Evolutionary conservation across 1,140 invertebrate genomes (phyloP), one percentile per base, ranked within the genome.

Genomic region (Heliconius congener): DNA sequence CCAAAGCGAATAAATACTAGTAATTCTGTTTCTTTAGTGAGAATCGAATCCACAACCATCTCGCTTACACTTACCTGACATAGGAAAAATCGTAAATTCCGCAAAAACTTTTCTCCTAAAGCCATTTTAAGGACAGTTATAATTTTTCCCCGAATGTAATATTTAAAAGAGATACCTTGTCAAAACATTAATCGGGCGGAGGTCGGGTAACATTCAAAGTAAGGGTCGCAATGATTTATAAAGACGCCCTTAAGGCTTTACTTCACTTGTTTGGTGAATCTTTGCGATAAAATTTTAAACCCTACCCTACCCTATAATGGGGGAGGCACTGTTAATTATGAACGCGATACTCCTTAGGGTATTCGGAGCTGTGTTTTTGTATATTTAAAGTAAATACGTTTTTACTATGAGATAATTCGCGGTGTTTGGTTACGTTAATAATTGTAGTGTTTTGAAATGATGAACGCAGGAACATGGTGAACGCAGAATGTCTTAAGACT

Each of bases 111-210:
- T 19, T 19, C 42, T 13, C 42, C 42, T 4, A 16, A 46, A 52
- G 42, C 50, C 50, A 57, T 57, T 57, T 9, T 57, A 23, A 57
- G n/a, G 9, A 66, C 13, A 30, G 23, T 57, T 71, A 76, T 50
- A 74, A 60, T 55, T 80, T 73, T 79, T 75, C 55, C 37, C 57
- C 57, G 27, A 73, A 76, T 57, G 73, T 79, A 81, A 81, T 82
- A 84, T 83, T 82, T 82, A 84, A 86, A 82, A 81, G 83, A 83
- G 79, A 77, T 81, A 83, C 81, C 80, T 80, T 82, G 84, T 84
- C 81, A 81, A 84, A 83, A 82, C 77, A 83, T 83, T 84, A 83
- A 79, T 71, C 66, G 74, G 78, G 70, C 71, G 73, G 81, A 66
- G 60, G 60, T 66, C 60, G 60, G 60, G 60, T 66, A 66, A n/a